phyloP scores from a whole-genome alignment of 2,888 invertebrate species.

The Baronia brevicornis region DNA sequence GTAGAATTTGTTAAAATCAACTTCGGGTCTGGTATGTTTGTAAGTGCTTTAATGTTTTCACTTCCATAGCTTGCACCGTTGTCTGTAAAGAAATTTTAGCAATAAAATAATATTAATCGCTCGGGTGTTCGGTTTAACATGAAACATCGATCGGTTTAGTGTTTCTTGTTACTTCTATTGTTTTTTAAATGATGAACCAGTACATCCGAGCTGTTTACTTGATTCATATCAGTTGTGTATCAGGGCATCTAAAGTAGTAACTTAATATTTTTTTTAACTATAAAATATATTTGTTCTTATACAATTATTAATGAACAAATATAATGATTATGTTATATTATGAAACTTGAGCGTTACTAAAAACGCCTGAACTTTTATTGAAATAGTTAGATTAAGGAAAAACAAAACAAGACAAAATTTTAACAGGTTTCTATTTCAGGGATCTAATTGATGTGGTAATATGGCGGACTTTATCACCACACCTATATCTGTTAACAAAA shows the following conservation, averaged over 20 bases:
- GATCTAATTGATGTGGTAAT: too few species aligned
- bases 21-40: constrained; percentile 24
- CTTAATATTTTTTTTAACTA: constrained; percentile 4
- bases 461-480: too few species aligned
- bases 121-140: constrained; percentile 31
- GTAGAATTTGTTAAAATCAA: too few species aligned
- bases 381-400: too few species aligned
- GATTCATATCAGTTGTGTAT: constrained; percentile 41
- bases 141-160: constrained; percentile 8
- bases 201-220: constrained; percentile 26
- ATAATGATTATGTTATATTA: too few species aligned
- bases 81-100: constrained; percentile 46
- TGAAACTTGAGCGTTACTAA: too few species aligned
- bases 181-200: constrained; percentile 19
- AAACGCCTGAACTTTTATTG: too few species aligned
- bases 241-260: constrained; percentile 23
- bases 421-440: too few species aligned
- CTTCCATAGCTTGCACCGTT: constrained; percentile 68
- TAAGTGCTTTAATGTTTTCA: constrained; percentile 35
- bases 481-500: too few species aligned
- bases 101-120: constrained; percentile 32
- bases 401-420: too few species aligned
- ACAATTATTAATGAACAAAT: too few species aligned
- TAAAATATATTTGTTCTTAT: too few species aligned
- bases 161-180: constrained; percentile 14